These are phyloP conservation scores for Geophilus truncorum DNA, from an alignment of 2,888 invertebrate species.

Conservation along the genomic window DNA sequence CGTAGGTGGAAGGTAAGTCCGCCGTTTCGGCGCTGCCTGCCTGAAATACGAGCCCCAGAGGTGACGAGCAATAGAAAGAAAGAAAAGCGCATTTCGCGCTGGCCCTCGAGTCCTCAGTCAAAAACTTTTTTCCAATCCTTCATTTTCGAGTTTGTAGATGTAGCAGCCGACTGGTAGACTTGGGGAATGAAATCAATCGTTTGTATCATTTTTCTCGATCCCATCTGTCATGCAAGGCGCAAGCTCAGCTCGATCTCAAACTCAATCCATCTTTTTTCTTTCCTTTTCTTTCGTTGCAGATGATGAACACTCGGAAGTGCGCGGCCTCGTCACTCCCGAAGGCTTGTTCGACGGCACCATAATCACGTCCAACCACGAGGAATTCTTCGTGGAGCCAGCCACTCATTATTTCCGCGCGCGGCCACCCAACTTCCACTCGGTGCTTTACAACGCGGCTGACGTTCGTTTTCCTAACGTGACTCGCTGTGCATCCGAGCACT, in stretches of 20 bases:
- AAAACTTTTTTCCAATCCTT: background rate
- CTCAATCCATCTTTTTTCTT: background rate
- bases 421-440: conserved; percentile 62
- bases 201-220: background rate
- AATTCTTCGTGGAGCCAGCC: conserved; percentile 75
- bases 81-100: background rate
- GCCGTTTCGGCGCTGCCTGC: background rate
- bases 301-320: conserved; percentile 73
- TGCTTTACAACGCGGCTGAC: conserved; percentile 76
- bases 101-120: background rate
- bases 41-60: conserved; percentile 11
- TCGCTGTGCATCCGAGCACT: conserved; percentile 60
- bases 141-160: background rate
- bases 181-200: background rate
- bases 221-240: too few relatives aligned
- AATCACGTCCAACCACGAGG: conserved; percentile 66
- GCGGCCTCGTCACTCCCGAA: conserved; percentile 77
- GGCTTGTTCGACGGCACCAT: conserved; percentile 88
- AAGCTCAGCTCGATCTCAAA: too few relatives aligned
- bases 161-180: background rate
- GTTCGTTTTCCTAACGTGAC: conserved; percentile 51
- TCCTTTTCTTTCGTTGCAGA: conserved; percentile 53
- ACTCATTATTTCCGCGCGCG: conserved; percentile 55
- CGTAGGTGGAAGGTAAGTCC: conserved; percentile 13
- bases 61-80: background rate